Evolutionary conservation across 30 jellyfish, hydroid and myxozoan species (phyloP).

Genomic region (Cassiopea xamachana): DNA sequence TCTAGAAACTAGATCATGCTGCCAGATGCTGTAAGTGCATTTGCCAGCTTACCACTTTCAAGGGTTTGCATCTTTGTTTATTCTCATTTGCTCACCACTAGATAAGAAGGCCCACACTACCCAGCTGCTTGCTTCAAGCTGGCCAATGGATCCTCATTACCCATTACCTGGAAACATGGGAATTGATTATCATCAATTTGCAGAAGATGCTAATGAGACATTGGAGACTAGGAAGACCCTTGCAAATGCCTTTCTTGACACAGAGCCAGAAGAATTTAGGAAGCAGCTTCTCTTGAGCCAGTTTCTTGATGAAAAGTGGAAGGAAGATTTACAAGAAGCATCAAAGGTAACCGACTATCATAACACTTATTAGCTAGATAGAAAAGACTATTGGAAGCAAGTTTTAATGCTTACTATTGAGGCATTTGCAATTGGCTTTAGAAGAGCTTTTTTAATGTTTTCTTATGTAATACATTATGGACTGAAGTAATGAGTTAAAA

Average conservation of each 20-base stretch:
- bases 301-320: slow-evolving; percentile 69
- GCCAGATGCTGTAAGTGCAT: no score
- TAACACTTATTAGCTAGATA: not conserved
- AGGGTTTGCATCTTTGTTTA: not conserved
- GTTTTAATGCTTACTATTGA: no score
- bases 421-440: no score
- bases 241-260: slow-evolving; percentile 81
- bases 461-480: no score
- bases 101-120: slow-evolving; percentile 47
- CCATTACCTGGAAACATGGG: slow-evolving; percentile 96
- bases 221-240: slow-evolving; percentile 68
- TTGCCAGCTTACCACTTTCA: no score
- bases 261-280: slow-evolving; percentile 81
- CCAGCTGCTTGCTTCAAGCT: slow-evolving; percentile 61
- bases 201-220: slow-evolving; percentile 35
- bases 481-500: no score
- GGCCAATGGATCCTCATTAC: slow-evolving; percentile 95
- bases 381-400: not conserved
- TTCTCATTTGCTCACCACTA: not conserved
- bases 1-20: no score
- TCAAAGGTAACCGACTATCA: not conserved
- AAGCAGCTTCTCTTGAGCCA: slow-evolving; percentile 75
- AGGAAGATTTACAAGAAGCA: slow-evolving; percentile 63
- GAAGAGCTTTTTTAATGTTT: no score
- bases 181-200: slow-evolving; percentile 74